phyloP scores from a whole-genome alignment of 2,113 vertebrate species.

The Nothoprocta perdicaria region DNA sequence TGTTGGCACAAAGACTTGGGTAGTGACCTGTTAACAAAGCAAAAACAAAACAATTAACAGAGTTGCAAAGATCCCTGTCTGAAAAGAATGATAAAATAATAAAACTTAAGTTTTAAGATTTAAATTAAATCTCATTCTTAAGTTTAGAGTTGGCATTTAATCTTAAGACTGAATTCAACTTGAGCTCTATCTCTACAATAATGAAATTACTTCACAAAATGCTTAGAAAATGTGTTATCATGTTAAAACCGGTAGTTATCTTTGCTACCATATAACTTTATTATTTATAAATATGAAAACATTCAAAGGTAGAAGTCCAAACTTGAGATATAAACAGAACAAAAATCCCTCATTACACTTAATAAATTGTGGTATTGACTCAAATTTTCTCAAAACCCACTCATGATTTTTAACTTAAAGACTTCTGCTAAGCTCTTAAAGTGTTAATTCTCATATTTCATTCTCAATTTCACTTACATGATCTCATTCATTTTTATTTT shows the following conservation, averaged over 20 bases:
- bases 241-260: not conserved
- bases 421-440: not conserved
- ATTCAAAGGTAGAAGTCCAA: not conserved
- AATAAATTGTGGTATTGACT: not conserved
- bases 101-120: not conserved
- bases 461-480: not conserved
- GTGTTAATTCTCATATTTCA: not conserved
- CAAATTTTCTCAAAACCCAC: not conserved
- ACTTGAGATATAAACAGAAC: not conserved
- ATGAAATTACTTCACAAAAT: not conserved
- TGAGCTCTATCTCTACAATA: not conserved
- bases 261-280: not conserved
- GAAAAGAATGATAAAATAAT: not conserved
- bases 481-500: not conserved
- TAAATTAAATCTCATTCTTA: not conserved
- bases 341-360: not conserved
- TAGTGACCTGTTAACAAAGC: slow-evolving; percentile 77
- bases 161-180: not conserved
- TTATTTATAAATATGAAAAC: not conserved
- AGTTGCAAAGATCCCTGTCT: not conserved
- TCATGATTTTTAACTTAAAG: not conserved
- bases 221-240: not conserved
- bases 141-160: not conserved
- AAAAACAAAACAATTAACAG: not conserved
- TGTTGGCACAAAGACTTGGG: slow-evolving; percentile 84